Conservation (phyloP, 2,888 invertebrate genomes). For the Emesis russula region DNA sequence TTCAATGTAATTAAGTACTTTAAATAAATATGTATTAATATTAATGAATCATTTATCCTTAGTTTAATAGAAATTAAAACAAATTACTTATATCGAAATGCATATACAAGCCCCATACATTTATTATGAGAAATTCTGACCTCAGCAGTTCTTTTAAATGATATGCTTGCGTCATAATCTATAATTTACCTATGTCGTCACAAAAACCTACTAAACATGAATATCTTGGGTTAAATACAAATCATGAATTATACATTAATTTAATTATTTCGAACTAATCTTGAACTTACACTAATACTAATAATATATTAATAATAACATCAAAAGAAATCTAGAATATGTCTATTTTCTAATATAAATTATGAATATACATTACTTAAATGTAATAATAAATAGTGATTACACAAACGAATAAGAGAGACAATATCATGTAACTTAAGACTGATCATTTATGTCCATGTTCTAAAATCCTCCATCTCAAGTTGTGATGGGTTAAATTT, state of each 20-base stretch:
- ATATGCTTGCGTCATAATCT: slow-evolving; percentile 94
- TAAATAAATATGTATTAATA: slow-evolving; percentile 95
- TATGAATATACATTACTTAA: slow-evolving; percentile 95
- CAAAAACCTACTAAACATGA: slow-evolving; percentile 92
- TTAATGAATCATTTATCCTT: slow-evolving; percentile 95
- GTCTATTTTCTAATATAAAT: slow-evolving; percentile 95
- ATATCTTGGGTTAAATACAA: slow-evolving; percentile 92
- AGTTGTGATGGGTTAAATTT: slow-evolving; percentile 4
- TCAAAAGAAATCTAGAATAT: slow-evolving; percentile 95
- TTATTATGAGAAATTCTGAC: slow-evolving; percentile 92
- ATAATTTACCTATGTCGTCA: slow-evolving; percentile 93
- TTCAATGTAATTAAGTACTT: slow-evolving; percentile 96
- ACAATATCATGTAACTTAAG: slow-evolving; percentile 95
- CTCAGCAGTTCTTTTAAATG: slow-evolving; percentile 91
- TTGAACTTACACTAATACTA: slow-evolving; percentile 94
- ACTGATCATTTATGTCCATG: slow-evolving; percentile 38
- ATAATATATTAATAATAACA: slow-evolving; percentile 94
- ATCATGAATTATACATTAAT: slow-evolving; percentile 93
- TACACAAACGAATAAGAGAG: slow-evolving; percentile 95
- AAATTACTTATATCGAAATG: slow-evolving; percentile 92
- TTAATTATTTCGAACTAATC: slow-evolving; percentile 92
- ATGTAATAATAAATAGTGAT: slow-evolving; percentile 95
- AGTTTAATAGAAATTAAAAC: slow-evolving; percentile 92
- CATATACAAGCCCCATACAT: slow-evolving; percentile 92
- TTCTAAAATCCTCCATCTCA: slow-evolving; percentile 3